Evolutionary conservation across 1,140 invertebrate genomes (phyloP).

Genomic region (Aplysia californica): DNA sequence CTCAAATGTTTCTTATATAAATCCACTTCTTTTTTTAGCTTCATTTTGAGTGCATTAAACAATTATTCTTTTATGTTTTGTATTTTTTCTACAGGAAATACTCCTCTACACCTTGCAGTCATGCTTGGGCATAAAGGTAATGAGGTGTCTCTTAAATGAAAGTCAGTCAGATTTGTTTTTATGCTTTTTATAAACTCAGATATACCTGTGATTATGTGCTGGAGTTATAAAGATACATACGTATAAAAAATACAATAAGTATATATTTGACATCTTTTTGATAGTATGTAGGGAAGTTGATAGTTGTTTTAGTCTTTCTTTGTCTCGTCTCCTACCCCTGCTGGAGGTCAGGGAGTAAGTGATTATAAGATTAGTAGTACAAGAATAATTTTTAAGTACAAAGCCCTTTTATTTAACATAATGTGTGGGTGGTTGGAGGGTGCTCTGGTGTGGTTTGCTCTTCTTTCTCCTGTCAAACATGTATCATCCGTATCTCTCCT

Average conservation of each 20-base stretch:
- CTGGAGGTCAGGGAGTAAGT: too few species aligned
- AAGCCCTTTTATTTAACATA: too few species aligned
- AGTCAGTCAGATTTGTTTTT: not conserved
- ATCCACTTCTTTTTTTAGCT: not conserved
- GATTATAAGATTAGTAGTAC: too few species aligned
- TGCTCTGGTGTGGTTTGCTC: too few species aligned
- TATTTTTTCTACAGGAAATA: slow-evolving; percentile 77
- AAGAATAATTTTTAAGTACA: too few species aligned
- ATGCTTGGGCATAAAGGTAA: slow-evolving; percentile 94
- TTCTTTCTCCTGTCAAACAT: too few species aligned
- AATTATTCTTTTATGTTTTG: not conserved
- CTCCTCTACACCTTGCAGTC: slow-evolving; percentile 91
- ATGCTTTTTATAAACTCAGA: not conserved
- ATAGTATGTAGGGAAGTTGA: not conserved
- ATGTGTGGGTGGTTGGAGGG: too few species aligned
- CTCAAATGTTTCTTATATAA: too few species aligned
- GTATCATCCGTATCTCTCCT: too few species aligned
- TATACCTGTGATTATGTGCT: not conserved
- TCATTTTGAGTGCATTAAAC: not conserved
- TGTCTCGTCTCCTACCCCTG: too few species aligned
- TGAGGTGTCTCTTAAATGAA: not conserved
- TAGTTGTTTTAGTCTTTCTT: not conserved
- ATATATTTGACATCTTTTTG: not conserved
- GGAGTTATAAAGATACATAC: not conserved
- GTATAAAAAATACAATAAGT: not conserved